These are phyloP conservation scores for Ochlodes sylvanus DNA, from an alignment of 2,888 invertebrate genomes.

Conservation along the genomic window DNA sequence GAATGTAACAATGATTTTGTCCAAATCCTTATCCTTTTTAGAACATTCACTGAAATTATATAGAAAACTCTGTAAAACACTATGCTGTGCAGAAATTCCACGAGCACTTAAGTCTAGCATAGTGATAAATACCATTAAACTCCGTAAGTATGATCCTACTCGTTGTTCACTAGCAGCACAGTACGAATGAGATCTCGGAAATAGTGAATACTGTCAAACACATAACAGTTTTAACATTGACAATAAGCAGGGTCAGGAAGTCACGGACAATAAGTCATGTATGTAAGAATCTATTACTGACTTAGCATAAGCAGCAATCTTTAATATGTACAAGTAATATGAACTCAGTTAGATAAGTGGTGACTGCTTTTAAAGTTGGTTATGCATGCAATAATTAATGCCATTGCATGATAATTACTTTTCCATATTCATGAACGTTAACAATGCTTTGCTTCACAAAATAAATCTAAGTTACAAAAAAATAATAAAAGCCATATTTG, in stretches of 20 bases:
- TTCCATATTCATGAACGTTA: not conserved
- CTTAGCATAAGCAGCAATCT: not conserved
- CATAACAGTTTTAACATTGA: slow-evolving; percentile 34
- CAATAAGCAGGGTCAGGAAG: slow-evolving; percentile 17
- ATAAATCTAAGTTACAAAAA: not conserved
- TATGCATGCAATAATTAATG: not conserved
- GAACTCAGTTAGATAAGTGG: not conserved
- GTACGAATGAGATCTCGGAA: slow-evolving; percentile 80
- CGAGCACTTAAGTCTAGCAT: slow-evolving; percentile 34
- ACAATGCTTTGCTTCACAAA: not conserved
- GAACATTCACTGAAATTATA: slow-evolving; percentile 37
- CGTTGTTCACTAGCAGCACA: slow-evolving; percentile 79
- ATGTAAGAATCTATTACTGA: not conserved
- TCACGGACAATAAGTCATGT: too few relatives aligned
- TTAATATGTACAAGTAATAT: not conserved
- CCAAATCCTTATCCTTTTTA: not conserved
- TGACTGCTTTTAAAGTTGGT: not conserved
- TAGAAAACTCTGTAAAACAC: slow-evolving; percentile 25
- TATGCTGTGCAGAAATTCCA: slow-evolving; percentile 31
- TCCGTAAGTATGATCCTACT: slow-evolving; percentile 79
- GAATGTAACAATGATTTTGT: slow-evolving; percentile 2
- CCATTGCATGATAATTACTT: not conserved
- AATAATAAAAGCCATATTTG: not conserved
- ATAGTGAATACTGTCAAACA: slow-evolving; percentile 76
- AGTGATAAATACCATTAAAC: slow-evolving; percentile 78